Conservation (phyloP, 2,888 invertebrate species). For the Malachius bipustulatus region DNA sequence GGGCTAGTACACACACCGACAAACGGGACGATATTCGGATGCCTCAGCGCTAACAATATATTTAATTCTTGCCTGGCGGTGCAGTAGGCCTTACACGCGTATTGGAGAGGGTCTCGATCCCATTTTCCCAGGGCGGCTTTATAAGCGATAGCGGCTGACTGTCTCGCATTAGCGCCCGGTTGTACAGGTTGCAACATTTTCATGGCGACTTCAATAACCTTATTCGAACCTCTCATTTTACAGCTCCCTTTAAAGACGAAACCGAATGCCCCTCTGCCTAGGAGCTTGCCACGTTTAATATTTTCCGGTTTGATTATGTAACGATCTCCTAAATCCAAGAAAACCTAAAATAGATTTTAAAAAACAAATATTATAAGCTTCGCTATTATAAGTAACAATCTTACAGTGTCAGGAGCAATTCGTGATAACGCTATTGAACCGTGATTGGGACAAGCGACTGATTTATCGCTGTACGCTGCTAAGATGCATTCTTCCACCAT, state of each 20-base stretch:
- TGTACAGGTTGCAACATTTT: constrained; percentile 94
- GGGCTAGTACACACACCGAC: constrained; percentile 85
- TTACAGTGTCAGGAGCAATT: constrained; percentile 86
- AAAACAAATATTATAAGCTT: too few species aligned
- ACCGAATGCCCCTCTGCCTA: constrained; percentile 97
- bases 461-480: constrained; percentile 61
- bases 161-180: constrained; percentile 59
- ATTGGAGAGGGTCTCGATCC: constrained; percentile 85
- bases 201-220: constrained; percentile 68
- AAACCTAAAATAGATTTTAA: constrained; percentile 44
- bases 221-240: constrained; percentile 45
- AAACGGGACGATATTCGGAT: constrained; percentile 86
- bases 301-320: constrained; percentile 73
- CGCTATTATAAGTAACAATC: too few species aligned
- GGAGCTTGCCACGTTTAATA: constrained; percentile 59
- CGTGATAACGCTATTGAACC: constrained; percentile 59
- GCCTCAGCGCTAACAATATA: constrained; percentile 72
- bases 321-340: constrained; percentile 76
- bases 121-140: constrained; percentile 65
- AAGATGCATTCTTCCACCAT: constrained; percentile 94
- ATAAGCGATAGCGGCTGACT: constrained; percentile 45
- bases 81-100: constrained; percentile 92
- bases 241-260: constrained; percentile 82
- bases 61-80: constrained; percentile 90
- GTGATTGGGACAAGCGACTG: constrained; percentile 69